Evolutionary conservation across 2,113 vertebrate genomes (phyloP), one percentile per base, ranked within the genome.

Genomic region (Sander vitreus): DNA sequence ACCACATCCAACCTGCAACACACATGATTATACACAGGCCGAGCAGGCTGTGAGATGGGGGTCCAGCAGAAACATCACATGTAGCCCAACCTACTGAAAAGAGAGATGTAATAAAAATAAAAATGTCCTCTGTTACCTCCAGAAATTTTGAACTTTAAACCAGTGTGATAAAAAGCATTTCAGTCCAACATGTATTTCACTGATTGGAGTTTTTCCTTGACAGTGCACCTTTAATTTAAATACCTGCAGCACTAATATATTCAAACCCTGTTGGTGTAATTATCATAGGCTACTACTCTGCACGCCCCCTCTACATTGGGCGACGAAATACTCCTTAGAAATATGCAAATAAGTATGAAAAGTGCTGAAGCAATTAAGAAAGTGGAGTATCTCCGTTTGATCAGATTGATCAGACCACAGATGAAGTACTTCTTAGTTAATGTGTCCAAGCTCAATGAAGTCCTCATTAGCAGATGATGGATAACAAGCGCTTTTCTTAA

Each of bases 381-480:
- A 85, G 78, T 83, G 70, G 65, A 67, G 69, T n/a, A 72, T 80
- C 50, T 68, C 19, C 6, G 70, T 84, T 77, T 63, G 72, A 70
- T 86, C 45, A 1, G 27, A 50, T 67, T 36, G 62, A 76, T 85
- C 16, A 51, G 65, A 47, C 47, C 19, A n/a, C 19, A 60, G 71
- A 79, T 75, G 50, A 82, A 80, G 67, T 51, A 33, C 53, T 67
- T 76, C 73, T 83, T 69, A 79, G 88, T 89, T 78, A 75, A 80
- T 64, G 69, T 69, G 70, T 82, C 78, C 45, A 25, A 53, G 47
- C 81, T 80, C 72, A 78, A 85, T 84, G 58, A 78, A 73, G 59
- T 62, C 6, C 48, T 88, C 76, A 85, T 93, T 84, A 87, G 59
- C 57, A 66, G 65, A 33, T 84, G 73, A 90, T 82, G 77, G 81